A percentile compares a stretch with the other conserved stretches of the same genome.
Conservation (phyloP, 2,113 vertebrate species). For the Blennius ocellaris region DNA sequence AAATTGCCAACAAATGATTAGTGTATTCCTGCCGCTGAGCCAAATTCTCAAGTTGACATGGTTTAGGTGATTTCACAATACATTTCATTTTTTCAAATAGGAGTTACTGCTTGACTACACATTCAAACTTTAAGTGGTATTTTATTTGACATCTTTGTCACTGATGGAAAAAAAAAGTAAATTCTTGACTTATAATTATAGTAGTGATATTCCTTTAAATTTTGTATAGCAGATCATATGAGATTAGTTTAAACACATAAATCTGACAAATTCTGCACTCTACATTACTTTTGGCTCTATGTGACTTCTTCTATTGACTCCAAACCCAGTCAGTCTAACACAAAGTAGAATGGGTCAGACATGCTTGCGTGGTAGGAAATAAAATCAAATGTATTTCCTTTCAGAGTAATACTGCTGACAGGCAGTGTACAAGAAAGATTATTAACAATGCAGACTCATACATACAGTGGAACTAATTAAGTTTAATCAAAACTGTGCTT, state of each 20-base stretch:
- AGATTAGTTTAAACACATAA: constrained; percentile 21
- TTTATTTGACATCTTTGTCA: background rate
- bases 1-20: constrained; percentile 1
- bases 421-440: constrained; percentile 14
- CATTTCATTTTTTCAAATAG: background rate
- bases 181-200: background rate
- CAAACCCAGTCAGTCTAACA: constrained; percentile 31
- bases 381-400: constrained; percentile 7
- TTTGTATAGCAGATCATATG: constrained; percentile 3
- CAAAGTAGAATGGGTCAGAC: constrained; percentile 1
- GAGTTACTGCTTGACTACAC: background rate
- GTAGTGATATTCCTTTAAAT: constrained; percentile 16
- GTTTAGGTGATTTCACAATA: background rate
- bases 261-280: constrained; percentile 22
- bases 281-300: constrained; percentile 22
- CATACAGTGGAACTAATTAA: background rate
- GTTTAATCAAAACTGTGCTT: background rate
- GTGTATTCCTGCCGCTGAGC: background rate
- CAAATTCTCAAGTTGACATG: background rate
- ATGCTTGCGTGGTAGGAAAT: constrained; percentile 30
- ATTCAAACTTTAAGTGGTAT: background rate
- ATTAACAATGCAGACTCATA: constrained; percentile 8
- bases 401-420: background rate
- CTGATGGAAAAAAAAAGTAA: background rate
- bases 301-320: constrained; percentile 30